Percentiles rank a stretch among this genome's conserved stretches.
Evolutionary conservation across 2,113 vertebrate genomes (phyloP).

Genomic region (Mus pahari): DNA sequence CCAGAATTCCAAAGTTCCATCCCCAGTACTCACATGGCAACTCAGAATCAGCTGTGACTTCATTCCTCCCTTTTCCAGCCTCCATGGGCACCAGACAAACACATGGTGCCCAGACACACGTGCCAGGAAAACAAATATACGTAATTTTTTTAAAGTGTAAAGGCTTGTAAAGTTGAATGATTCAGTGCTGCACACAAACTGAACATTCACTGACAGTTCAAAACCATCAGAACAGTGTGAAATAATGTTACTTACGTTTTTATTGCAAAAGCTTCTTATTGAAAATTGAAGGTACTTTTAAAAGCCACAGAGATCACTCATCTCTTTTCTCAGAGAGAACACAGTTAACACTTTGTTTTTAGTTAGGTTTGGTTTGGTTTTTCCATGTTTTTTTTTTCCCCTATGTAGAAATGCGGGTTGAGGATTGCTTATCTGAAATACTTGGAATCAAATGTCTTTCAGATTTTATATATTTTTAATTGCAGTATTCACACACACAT

Average conservation of each 20-base stretch:
- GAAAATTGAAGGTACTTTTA: neutral
- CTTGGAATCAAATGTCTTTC: neutral
- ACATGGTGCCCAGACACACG: neutral
- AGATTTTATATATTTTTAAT: neutral
- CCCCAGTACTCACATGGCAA: neutral
- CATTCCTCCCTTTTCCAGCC: neutral
- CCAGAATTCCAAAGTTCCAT: neutral
- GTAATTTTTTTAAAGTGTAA: neutral
- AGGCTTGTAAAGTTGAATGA: constrained; percentile 27
- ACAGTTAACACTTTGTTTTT: constrained; percentile 45
- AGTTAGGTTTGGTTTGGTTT: neutral
- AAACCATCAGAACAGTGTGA: constrained; percentile 15
- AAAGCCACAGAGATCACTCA: neutral
- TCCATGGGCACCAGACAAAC: neutral
- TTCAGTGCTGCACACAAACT: neutral
- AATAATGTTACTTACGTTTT: constrained; percentile 45
- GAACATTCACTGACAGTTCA: constrained; percentile 28
- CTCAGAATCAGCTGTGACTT: neutral
- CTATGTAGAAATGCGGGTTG: neutral
- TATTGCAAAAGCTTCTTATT: constrained; percentile 43
- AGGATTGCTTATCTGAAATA: neutral
- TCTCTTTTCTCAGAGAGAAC: constrained; percentile 48
- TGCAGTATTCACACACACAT: neutral
- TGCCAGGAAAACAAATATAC: neutral
- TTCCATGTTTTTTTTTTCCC: constrained; percentile 13